Conservation (phyloP, 1,140 invertebrate species). For the Acromyrmex heyeri region DNA sequence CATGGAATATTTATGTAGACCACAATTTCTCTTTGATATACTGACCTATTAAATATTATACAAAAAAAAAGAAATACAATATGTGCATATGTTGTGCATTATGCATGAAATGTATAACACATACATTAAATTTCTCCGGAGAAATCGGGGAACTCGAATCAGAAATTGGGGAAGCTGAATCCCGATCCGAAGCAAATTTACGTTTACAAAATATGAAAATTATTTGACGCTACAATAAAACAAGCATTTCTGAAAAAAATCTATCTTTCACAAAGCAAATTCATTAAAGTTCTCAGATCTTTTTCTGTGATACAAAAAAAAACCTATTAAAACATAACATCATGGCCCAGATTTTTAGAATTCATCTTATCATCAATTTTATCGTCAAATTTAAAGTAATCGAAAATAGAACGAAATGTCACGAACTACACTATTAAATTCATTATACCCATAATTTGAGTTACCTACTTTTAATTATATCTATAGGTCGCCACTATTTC, state of each 20-base stretch:
- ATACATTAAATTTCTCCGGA: slow-evolving; percentile 22
- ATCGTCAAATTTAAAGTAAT: neutral
- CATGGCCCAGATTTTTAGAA: neutral
- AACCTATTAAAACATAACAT: neutral
- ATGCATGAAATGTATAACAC: slow-evolving; percentile 12
- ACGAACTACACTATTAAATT: neutral
- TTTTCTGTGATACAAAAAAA: neutral
- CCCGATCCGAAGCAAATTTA: neutral
- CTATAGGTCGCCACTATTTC: too few relatives aligned
- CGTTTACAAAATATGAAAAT: neutral
- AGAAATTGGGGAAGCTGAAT: neutral
- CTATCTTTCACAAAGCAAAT: neutral
- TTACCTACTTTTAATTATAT: too few relatives aligned
- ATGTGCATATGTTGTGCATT: neutral
- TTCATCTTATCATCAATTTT: neutral
- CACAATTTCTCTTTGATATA: slow-evolving; percentile 22
- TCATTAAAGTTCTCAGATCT: neutral
- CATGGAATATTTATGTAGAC: slow-evolving; percentile 2
- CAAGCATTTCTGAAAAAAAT: neutral
- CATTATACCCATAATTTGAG: too few relatives aligned
- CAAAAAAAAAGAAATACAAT: neutral
- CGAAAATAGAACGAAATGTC: neutral
- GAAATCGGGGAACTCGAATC: slow-evolving; percentile 5
- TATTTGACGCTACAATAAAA: neutral
- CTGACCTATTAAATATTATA: slow-evolving; percentile 24